Percentiles rank a stretch among this genome's conserved stretches.
Conservation (phyloP, 1,140 invertebrate species). For the Anoplophora glabripennis region DNA sequence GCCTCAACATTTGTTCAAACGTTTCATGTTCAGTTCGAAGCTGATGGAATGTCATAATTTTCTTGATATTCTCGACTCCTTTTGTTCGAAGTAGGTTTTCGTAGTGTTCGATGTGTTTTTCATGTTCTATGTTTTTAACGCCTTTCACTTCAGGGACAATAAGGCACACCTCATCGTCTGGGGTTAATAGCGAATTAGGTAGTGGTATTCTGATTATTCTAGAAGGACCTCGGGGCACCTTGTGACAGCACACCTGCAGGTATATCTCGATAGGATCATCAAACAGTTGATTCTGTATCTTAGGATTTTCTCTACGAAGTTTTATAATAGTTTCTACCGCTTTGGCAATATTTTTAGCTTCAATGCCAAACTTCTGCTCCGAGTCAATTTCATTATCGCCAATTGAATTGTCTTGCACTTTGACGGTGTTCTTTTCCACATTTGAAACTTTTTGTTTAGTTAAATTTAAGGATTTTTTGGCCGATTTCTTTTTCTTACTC, state of each 20-base stretch:
- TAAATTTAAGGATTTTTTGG: too few relatives aligned
- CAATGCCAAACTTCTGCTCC: slow-evolving; percentile 20
- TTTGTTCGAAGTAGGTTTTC: slow-evolving; percentile 54
- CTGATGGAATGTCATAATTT: slow-evolving; percentile 59
- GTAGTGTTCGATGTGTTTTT: slow-evolving; percentile 59
- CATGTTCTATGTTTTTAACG: slow-evolving; percentile 55
- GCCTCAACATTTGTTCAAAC: slow-evolving; percentile 60
- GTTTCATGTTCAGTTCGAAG: slow-evolving; percentile 64
- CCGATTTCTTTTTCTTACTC: too few relatives aligned
- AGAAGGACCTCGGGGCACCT: slow-evolving; percentile 48
- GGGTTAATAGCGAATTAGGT: slow-evolving; percentile 53
- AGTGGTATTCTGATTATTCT: slow-evolving; percentile 52
- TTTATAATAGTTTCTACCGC: slow-evolving; percentile 29
- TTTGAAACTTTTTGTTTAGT: too few relatives aligned
- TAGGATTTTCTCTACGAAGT: slow-evolving; percentile 26
- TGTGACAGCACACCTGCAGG: slow-evolving; percentile 51
- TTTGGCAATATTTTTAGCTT: slow-evolving; percentile 21
- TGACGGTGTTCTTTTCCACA: too few relatives aligned
- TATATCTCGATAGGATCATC: slow-evolving; percentile 47
- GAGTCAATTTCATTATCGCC: background rate
- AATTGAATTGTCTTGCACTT: too few relatives aligned
- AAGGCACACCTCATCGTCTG: slow-evolving; percentile 55
- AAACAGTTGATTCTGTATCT: slow-evolving; percentile 47
- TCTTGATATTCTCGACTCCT: slow-evolving; percentile 52
- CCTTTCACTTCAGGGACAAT: slow-evolving; percentile 55